A percentile compares a stretch with the other conserved stretches of the same genome.
Conservation (phyloP, 2,888 invertebrate genomes). For the Trissolcus japonicus region DNA sequence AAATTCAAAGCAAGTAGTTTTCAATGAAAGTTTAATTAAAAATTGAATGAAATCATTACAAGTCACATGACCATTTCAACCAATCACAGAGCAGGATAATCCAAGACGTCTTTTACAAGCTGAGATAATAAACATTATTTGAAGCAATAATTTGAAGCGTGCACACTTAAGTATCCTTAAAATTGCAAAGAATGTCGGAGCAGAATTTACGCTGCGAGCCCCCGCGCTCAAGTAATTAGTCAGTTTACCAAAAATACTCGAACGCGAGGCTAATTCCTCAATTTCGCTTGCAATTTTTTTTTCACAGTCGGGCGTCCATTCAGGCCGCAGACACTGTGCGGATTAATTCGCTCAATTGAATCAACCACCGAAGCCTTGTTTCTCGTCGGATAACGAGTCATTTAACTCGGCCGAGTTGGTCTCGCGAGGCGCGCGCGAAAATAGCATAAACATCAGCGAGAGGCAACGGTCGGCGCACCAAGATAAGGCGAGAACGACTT, state of each 20-base stretch:
- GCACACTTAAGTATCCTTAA: too few species aligned
- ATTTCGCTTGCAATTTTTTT: constrained; percentile 40
- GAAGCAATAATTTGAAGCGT: too few species aligned
- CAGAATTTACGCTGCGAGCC: not conserved
- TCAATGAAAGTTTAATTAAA: too few species aligned
- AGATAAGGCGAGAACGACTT: constrained; percentile 59
- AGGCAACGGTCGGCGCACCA: constrained; percentile 30
- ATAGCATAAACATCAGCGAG: constrained; percentile 23
- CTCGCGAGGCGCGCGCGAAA: constrained; percentile 36
- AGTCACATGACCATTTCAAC: too few species aligned
- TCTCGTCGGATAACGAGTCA: constrained; percentile 44
- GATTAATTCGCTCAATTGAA: constrained; percentile 56
- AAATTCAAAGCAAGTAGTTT: too few species aligned
- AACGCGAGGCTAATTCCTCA: constrained; percentile 36
- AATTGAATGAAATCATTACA: too few species aligned
- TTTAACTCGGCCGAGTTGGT: constrained; percentile 26
- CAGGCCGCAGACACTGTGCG: constrained; percentile 30
- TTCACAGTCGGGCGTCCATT: constrained; percentile 29
- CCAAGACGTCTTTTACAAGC: too few species aligned
- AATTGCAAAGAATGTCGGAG: not conserved
- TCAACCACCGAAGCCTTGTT: constrained; percentile 51
- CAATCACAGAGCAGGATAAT: too few species aligned
- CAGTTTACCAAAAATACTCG: constrained; percentile 43
- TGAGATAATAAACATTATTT: too few species aligned
- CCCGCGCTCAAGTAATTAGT: constrained; percentile 18